Base-by-base conservation (phyloP, 1,140 invertebrate species). In the Tribolium castaneum region DNA sequence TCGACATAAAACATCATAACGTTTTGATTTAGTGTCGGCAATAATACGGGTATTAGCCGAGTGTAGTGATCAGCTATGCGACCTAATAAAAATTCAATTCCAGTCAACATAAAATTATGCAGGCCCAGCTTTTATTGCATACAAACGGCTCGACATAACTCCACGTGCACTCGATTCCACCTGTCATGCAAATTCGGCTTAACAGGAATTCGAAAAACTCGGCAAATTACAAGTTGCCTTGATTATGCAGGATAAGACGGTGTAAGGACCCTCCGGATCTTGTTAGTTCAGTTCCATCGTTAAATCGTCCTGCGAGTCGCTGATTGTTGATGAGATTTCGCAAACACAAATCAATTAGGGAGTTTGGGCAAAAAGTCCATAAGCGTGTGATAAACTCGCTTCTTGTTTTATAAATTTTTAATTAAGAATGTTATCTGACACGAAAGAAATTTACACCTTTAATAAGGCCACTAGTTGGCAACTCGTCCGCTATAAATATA, bases 81-180 rank as follows among this genome's bases (percentile, higher is more conserved):
- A 66, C 59, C 59, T 66, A 66, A 66, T 66, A 66, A 66, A 66
- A 66, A 66, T 66, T 66, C 59, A 66, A 66, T 66, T 66, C 59
- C 25, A 66, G 59, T 66, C 59, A 66, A 66, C 59, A 35, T 34
- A 35, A 66, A 66, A 66, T 66, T 66, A 66, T 66, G 59, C 59
- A 66, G 59, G n/a, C 3, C 22, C 6, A 66, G 59, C 59, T 66
- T 66, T 66, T 66, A 66, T 66, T 66, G 59, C 59, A 66, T 39
- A 66, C 59, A 62, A 62, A 62, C 56, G 22, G 56, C 56, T 62
- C 7, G 22, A 66, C 59, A 66, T 66, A 35, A 9, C 59, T 66
- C 30, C 59, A 22, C 59, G 56, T 62, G 56, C 30, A 22, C 22
- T 62, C 56, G n/a, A 35, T 66, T 35, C 59, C 30, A 66, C 59